Percentiles rank a stretch among this genome's conserved stretches.
phyloP scores from a whole-genome alignment of 2,797 vertebrate species.

The Fistularia tabacaria region DNA sequence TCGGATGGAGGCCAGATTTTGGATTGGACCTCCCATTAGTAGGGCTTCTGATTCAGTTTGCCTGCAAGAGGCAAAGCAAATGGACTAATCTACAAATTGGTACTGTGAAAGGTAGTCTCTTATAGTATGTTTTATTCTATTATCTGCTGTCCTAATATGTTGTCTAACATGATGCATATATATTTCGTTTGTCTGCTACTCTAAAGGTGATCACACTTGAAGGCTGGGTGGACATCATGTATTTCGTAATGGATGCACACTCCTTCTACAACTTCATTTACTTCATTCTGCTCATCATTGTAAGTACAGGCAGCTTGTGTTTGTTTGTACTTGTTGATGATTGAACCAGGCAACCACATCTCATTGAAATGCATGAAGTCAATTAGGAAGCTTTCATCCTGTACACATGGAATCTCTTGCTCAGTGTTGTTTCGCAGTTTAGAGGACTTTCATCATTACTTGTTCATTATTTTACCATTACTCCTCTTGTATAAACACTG shows the following conservation, averaged over 20 bases:
- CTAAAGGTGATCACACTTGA: constrained; percentile 95
- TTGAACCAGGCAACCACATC: too few relatives aligned
- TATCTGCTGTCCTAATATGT: not conserved
- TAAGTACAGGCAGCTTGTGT: constrained; percentile 45
- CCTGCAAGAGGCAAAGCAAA: constrained; percentile 11
- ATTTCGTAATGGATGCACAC: constrained; percentile 98
- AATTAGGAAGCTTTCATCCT: too few relatives aligned
- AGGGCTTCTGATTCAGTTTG: constrained; percentile 7
- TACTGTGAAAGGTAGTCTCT: too few relatives aligned
- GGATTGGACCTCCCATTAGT: constrained; percentile 17
- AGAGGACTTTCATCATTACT: too few relatives aligned
- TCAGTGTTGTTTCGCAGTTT: too few relatives aligned
- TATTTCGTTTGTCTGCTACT: not conserved
- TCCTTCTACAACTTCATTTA: constrained; percentile 99
- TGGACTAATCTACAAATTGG: not conserved
- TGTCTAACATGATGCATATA: not conserved
- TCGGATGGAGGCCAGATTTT: constrained; percentile 20
- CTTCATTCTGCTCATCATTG: constrained; percentile 84
- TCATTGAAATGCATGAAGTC: too few relatives aligned
- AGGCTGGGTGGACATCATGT: constrained; percentile 99
- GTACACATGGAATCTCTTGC: too few relatives aligned
- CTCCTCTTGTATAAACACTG: too few relatives aligned
- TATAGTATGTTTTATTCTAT: not conserved
- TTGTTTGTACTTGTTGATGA: not conserved
- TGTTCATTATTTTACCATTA: too few relatives aligned